Percentiles rank a stretch among this genome's conserved stretches.
Conservation (phyloP, 2,797 vertebrate species). For the Sebastolobus alascanus region DNA sequence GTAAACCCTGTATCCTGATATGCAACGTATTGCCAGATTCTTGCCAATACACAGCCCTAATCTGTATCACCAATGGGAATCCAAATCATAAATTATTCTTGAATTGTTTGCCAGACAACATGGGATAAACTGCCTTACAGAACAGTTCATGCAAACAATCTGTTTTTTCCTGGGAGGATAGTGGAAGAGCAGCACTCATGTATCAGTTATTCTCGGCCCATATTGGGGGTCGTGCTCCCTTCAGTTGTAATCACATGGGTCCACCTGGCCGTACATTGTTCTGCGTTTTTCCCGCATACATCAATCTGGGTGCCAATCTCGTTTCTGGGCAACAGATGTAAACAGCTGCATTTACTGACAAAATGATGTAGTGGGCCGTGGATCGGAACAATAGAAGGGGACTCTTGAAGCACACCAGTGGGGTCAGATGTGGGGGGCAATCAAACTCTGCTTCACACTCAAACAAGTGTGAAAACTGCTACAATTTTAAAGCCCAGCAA, state of each 20-base stretch:
- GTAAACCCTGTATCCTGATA: too few relatives aligned
- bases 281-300: slow-evolving; percentile 1
- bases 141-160: not conserved
- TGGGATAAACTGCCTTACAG: not conserved
- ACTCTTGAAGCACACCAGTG: not conserved
- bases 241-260: slow-evolving; percentile 2
- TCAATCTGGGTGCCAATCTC: slow-evolving; percentile 17
- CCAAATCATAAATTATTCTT: not conserved
- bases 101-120: not conserved
- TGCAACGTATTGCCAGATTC: too few relatives aligned
- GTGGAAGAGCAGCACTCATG: not conserved
- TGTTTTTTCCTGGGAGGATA: not conserved
- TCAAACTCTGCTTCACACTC: slow-evolving; percentile 15
- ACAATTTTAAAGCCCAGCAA: not conserved
- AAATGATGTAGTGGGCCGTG: not conserved
- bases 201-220: slow-evolving; percentile 11
- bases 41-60: too few relatives aligned
- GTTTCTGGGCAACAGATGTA: slow-evolving; percentile 32
- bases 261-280: slow-evolving; percentile 9
- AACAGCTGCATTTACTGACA: slow-evolving; percentile 44
- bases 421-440: not conserved
- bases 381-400: slow-evolving; percentile 14
- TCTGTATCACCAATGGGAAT: slow-evolving; percentile 2
- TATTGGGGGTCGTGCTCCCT: not conserved
- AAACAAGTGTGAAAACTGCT: not conserved